phyloP scores from a whole-genome alignment of 2,113 vertebrate species.

The Brachypteracias leptosomus region DNA sequence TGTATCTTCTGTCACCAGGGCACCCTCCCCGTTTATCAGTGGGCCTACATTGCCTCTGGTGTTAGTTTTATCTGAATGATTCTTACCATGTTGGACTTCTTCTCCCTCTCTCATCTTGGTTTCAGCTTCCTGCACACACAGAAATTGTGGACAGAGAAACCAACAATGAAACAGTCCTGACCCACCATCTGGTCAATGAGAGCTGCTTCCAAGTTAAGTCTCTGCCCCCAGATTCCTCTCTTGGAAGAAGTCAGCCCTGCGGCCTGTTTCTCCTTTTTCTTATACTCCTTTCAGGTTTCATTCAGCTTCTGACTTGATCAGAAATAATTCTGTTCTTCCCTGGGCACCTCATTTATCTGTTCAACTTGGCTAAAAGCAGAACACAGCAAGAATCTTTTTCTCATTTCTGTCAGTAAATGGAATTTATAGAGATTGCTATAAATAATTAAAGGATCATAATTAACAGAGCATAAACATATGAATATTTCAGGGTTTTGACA shows the following conservation, averaged over 20 bases:
- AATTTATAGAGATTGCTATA: neutral
- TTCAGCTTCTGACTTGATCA: neutral
- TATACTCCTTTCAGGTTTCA: neutral
- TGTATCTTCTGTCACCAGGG: too few relatives aligned
- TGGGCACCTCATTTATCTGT: neutral
- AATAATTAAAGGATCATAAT: slow-evolving; percentile 15
- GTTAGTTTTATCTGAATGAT: too few relatives aligned
- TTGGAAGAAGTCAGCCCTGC: neutral
- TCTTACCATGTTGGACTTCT: neutral
- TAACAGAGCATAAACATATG: neutral
- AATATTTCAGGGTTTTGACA: slow-evolving; percentile 26
- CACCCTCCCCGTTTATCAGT: too few relatives aligned
- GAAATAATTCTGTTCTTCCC: neutral
- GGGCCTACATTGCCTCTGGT: too few relatives aligned
- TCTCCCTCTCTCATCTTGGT: neutral
- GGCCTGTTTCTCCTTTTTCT: neutral
- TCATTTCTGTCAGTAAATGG: neutral
- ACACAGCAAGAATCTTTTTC: neutral
- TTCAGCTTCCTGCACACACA: neutral
- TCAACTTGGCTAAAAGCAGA: neutral
- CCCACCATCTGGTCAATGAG: neutral
- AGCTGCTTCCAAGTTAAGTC: neutral
- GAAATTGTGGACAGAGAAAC: neutral
- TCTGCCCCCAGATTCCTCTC: neutral
- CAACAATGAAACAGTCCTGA: neutral